Evolutionary conservation across 2,113 vertebrate genomes (phyloP).

Genomic region (Zeus faber): DNA sequence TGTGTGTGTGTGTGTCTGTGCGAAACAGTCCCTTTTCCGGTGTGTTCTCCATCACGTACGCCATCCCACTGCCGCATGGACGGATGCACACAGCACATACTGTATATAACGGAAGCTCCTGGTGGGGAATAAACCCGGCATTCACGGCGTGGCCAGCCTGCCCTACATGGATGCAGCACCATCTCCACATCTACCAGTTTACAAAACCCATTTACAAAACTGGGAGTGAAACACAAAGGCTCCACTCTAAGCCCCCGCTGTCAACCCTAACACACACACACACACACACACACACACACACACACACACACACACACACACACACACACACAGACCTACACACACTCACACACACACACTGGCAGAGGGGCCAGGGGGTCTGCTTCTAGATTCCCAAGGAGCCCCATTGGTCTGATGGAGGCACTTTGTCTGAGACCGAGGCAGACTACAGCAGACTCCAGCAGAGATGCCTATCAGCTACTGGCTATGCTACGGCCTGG

Average conservation of each 20-base stretch:
- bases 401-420: conserved; percentile 73
- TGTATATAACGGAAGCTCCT: too few relatives aligned
- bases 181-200: conserved; percentile 48
- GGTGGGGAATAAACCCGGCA: conserved; percentile 39
- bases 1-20: conserved; percentile 7
- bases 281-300: conserved; percentile 5
- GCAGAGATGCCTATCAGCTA: conserved; percentile 79
- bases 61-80: too few relatives aligned
- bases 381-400: conserved; percentile 76
- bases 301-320: conserved; percentile 2
- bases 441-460: conserved; percentile 80
- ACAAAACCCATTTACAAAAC: conserved; percentile 54
- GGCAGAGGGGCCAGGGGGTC: conserved; percentile 63
- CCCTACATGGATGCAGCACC: conserved; percentile 11
- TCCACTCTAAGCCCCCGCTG: conserved; percentile 39
- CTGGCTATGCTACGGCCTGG: conserved; percentile 66
- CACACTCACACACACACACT: conserved; percentile 14
- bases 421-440: conserved; percentile 78
- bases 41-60: too few relatives aligned
- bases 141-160: conserved; percentile 37
- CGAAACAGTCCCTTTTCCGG: conserved; percentile 30
- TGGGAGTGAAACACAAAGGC: conserved; percentile 47
- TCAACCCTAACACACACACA: background rate
- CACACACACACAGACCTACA: conserved; percentile 4
- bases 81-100: too few relatives aligned